phyloP scores from a whole-genome alignment of 1,140 invertebrate species.

The Drosophila murphyi region DNA sequence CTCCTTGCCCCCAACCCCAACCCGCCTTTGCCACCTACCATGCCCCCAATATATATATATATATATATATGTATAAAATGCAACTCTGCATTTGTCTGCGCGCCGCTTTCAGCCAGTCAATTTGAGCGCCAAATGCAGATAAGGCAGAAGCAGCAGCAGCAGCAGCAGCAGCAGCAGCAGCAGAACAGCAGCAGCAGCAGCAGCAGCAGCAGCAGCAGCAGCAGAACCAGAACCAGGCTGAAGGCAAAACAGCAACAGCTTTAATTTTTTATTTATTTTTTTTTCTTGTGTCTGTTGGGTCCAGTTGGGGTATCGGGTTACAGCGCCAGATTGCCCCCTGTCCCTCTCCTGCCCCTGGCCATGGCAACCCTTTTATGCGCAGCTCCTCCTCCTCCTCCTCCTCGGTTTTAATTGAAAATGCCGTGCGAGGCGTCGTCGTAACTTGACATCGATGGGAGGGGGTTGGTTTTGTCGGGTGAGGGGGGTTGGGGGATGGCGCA shows the following conservation, averaged over 20 bases:
- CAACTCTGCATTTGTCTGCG: conserved; percentile 73
- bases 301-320: conserved; percentile 52
- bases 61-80: conserved; percentile 43
- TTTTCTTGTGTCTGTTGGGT: background rate
- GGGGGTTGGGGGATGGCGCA: conserved; percentile 28
- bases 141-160: conserved; percentile 27
- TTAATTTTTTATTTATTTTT: background rate
- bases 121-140: conserved; percentile 70
- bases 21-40: background rate
- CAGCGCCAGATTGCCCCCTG: conserved; percentile 50
- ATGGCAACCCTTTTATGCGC: background rate
- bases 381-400: background rate
- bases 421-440: conserved; percentile 58
- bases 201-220: background rate
- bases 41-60: no score
- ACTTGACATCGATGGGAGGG: conserved; percentile 57
- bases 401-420: conserved; percentile 58
- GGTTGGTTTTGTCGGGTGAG: background rate
- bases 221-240: background rate
- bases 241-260: conserved; percentile 6
- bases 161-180: background rate
- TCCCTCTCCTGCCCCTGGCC: no score
- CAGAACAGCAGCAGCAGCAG: background rate
- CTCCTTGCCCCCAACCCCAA: background rate
- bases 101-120: conserved; percentile 55